Evolutionary conservation across 35 echinoderm and acorn worm species (phyloP).

Genomic region (Apostichopus californicus): DNA sequence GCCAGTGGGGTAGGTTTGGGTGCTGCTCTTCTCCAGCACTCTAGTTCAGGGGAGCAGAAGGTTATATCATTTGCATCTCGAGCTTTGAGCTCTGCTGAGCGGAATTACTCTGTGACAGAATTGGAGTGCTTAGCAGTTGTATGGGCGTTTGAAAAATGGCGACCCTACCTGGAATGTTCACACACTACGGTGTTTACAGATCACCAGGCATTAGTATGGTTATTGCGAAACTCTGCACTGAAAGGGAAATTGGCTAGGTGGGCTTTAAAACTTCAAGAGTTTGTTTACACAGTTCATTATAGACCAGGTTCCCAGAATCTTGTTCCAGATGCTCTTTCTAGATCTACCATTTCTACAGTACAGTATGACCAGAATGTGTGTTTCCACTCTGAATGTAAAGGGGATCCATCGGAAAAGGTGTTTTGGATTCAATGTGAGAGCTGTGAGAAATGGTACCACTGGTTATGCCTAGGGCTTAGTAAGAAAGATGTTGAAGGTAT

Average conservation of each 20-base stretch:
- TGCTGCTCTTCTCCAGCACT: slow-evolving; percentile 20
- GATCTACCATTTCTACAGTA: slow-evolving; percentile 18
- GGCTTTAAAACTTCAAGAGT: slow-evolving; percentile 12
- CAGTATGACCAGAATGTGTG: slow-evolving; percentile 35
- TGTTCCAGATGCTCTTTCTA: slow-evolving; percentile 44
- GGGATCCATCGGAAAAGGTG: slow-evolving; percentile 6
- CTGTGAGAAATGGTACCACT: slow-evolving; percentile 15
- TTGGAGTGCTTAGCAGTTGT: no score
- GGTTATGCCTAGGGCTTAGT: not conserved
- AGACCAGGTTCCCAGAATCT: not conserved
- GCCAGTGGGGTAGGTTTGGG: not conserved
- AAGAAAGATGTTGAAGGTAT: not conserved
- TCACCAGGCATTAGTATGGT: slow-evolving; percentile 34
- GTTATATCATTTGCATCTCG: slow-evolving; percentile 41
- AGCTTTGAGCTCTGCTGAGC: slow-evolving; percentile 22
- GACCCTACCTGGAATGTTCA: not conserved
- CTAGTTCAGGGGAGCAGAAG: not conserved
- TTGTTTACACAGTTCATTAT: slow-evolving; percentile 42
- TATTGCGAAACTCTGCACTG: slow-evolving; percentile 8
- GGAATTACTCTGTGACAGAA: slow-evolving; percentile 14
- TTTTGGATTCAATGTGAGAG: not conserved
- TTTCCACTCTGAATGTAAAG: slow-evolving; percentile 39
- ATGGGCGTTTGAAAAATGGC: slow-evolving; percentile 39
- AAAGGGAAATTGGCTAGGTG: slow-evolving; percentile 28
- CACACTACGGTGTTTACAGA: not conserved